These are phyloP conservation scores for Ochlodes sylvanus DNA, from an alignment of 2,888 invertebrate species.

Conservation along the genomic window DNA sequence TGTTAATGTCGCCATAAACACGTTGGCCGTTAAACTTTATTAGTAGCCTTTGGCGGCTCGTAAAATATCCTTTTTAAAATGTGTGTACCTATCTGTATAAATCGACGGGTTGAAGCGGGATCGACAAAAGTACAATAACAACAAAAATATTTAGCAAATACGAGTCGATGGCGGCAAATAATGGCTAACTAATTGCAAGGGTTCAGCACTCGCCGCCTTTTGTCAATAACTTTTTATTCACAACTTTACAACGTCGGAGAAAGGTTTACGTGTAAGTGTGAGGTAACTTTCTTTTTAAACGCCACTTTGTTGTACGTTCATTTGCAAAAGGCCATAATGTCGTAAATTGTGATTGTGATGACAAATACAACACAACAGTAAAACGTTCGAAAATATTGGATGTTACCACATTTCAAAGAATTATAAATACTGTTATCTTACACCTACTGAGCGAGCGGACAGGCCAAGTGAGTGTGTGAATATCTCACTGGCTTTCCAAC, in stretches of 20 bases:
- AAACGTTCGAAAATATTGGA: too few species aligned
- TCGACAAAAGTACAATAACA: constrained; percentile 60
- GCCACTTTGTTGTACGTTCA: neutral
- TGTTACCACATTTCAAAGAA: too few species aligned
- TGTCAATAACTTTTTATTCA: constrained; percentile 66
- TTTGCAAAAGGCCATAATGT: constrained; percentile 10
- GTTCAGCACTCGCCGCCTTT: constrained; percentile 69
- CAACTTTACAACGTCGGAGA: constrained; percentile 62
- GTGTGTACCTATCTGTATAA: constrained; percentile 50
- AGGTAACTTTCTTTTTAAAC: constrained; percentile 41
- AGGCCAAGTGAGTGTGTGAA: too few species aligned
- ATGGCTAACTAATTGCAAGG: constrained; percentile 69
- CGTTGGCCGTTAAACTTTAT: constrained; percentile 66
- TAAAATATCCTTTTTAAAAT: constrained; percentile 62
- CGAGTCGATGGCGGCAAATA: constrained; percentile 53
- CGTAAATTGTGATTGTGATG: neutral
- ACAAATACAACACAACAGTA: too few species aligned
- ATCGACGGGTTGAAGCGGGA: constrained; percentile 67
- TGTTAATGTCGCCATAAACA: constrained; percentile 70
- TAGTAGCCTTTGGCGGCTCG: constrained; percentile 72
- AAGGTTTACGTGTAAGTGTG: constrained; percentile 49
- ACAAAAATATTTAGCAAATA: constrained; percentile 70
- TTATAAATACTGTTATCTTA: too few species aligned
- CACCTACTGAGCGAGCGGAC: too few species aligned
- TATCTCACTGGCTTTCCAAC: too few species aligned